Percentiles rank a stretch among this genome's conserved stretches.
Evolutionary conservation across 2,113 vertebrate species (phyloP).

Genomic region (Rhea pennata): DNA sequence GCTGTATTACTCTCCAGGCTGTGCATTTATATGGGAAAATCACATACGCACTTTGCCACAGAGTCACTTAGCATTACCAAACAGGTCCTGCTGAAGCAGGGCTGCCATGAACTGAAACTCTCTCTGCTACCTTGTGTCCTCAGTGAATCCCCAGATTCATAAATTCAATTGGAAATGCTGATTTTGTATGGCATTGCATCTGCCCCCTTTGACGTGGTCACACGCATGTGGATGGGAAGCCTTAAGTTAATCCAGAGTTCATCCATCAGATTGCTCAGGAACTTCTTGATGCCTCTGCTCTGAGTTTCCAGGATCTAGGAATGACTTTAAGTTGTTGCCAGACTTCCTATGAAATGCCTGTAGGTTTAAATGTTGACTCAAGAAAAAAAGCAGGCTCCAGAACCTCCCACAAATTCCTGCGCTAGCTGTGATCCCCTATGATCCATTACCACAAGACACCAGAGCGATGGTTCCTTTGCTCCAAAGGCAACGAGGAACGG

Average conservation of each 20-base stretch:
- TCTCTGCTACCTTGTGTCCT: background rate
- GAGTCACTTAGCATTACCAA: background rate
- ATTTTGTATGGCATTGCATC: background rate
- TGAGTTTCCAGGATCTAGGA: background rate
- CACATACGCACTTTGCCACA: background rate
- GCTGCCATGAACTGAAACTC: fast-evolving
- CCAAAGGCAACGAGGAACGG: fast-evolving
- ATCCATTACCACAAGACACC: background rate
- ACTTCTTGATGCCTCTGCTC: background rate
- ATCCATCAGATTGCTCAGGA: background rate
- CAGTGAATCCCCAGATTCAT: background rate
- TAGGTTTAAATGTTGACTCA: background rate
- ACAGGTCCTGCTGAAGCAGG: background rate
- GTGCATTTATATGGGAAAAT: background rate
- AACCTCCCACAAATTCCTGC: background rate
- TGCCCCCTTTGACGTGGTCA: background rate
- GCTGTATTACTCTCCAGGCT: background rate
- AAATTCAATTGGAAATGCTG: background rate
- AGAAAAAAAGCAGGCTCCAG: background rate
- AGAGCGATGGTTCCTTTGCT: background rate
- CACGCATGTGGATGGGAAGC: background rate
- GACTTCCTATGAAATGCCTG: background rate
- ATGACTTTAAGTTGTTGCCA: background rate
- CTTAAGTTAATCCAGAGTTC: background rate
- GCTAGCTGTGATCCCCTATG: background rate